Conservation (phyloP, 92 coral and sea anemone genomes). For the Diadumene lineata region DNA sequence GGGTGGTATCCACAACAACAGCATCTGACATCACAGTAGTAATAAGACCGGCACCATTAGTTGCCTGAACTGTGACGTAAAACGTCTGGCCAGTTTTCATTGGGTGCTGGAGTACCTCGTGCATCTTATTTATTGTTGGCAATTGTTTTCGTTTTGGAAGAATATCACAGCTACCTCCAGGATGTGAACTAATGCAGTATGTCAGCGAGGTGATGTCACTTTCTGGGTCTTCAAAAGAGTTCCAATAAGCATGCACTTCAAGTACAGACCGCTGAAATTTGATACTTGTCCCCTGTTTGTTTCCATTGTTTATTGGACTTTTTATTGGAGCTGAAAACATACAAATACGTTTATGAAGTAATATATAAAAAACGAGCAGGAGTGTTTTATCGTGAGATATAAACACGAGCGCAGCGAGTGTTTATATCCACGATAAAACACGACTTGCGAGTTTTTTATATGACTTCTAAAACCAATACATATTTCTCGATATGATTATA, state of each 20-base stretch:
- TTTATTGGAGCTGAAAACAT: constrained; percentile 49
- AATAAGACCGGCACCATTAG: constrained; percentile 83
- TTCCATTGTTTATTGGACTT: constrained; percentile 58
- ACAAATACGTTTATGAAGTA: neutral
- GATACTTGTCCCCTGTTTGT: constrained; percentile 51
- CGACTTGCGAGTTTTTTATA: too few species aligned
- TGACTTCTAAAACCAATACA: too few species aligned
- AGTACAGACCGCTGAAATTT: constrained; percentile 66
- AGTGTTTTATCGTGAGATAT: too few species aligned
- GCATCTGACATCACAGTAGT: constrained; percentile 80
- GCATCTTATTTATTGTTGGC: constrained; percentile 43
- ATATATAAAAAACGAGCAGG: too few species aligned
- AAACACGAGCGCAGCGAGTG: too few species aligned
- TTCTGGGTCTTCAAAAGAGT: constrained; percentile 77
- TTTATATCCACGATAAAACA: too few species aligned
- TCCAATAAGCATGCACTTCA: constrained; percentile 76
- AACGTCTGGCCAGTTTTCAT: constrained; percentile 66
- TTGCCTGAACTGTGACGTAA: constrained; percentile 75
- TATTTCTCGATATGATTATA: too few species aligned
- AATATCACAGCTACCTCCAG: constrained; percentile 67
- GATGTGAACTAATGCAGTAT: constrained; percentile 87
- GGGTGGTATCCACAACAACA: constrained; percentile 78
- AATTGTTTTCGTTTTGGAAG: constrained; percentile 25
- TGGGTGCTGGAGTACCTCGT: constrained; percentile 43
- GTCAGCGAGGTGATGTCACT: constrained; percentile 74